phyloP scores from a whole-genome alignment of 2,888 invertebrate genomes.

The Stegophylla sp. region DNA sequence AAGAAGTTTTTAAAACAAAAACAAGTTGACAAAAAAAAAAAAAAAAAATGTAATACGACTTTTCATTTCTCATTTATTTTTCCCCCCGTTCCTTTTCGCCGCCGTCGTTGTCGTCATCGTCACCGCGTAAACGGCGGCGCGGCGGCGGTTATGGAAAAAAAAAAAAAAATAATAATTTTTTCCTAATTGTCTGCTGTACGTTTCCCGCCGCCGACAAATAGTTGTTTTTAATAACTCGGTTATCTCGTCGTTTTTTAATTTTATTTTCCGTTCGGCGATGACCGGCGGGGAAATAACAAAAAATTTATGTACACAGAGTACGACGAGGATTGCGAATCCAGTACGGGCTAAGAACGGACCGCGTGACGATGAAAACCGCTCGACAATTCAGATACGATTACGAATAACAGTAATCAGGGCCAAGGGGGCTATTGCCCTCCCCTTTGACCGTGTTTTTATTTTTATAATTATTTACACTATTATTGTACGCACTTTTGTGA shows the following conservation, averaged over 20 bases:
- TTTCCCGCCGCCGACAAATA: background rate
- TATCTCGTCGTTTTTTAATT: background rate
- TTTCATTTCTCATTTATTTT: constrained; percentile 15
- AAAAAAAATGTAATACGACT: background rate
- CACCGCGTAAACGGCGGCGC: background rate
- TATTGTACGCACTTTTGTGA: no score
- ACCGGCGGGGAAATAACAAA: no score
- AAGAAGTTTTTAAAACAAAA: constrained; percentile 36
- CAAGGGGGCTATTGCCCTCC: no score
- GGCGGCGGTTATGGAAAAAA: background rate
- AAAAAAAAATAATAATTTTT: background rate
- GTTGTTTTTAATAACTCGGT: background rate
- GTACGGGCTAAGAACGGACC: no score
- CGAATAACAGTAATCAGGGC: no score
- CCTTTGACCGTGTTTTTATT: no score
- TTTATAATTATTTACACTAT: no score
- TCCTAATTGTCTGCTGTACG: background rate
- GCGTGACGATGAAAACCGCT: no score
- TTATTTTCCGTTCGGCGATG: background rate
- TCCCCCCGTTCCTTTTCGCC: constrained; percentile 5
- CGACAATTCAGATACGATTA: no score
- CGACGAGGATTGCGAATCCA: no score
- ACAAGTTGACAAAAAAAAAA: background rate
- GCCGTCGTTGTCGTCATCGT: no score
- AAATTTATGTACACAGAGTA: no score